Evolutionary conservation across 1,140 invertebrate genomes (phyloP).

Genomic region (Nasonia longicornis): DNA sequence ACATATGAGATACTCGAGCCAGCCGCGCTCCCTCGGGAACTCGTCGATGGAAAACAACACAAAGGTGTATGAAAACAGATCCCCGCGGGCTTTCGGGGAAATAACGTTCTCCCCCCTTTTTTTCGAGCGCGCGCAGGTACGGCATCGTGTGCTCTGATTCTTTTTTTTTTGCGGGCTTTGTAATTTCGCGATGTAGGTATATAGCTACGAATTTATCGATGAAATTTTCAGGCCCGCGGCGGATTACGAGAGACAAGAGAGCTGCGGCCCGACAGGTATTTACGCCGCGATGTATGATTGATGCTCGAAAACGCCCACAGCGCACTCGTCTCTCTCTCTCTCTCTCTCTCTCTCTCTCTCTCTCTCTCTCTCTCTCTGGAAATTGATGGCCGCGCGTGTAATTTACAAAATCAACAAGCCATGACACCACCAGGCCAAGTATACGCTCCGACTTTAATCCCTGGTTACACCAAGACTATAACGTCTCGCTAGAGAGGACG

Average conservation of each 20-base stretch:
- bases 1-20: slow-evolving; percentile 58
- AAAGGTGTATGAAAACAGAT: slow-evolving; percentile 60
- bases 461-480: not conserved
- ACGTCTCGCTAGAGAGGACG: no score
- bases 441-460: not conserved
- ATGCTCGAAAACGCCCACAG: slow-evolving; percentile 63
- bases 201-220: no score
- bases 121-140: not conserved
- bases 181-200: no score
- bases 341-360: no score
- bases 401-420: slow-evolving; percentile 67
- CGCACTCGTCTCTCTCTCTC: slow-evolving; percentile 47
- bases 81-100: slow-evolving; percentile 51
- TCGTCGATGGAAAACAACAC: slow-evolving; percentile 56
- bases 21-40: slow-evolving; percentile 62
- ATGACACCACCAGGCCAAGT: slow-evolving; percentile 52
- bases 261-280: not conserved
- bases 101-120: slow-evolving; percentile 25
- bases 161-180: no score
- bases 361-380: slow-evolving; percentile 1
- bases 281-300: slow-evolving; percentile 59
- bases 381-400: slow-evolving; percentile 63
- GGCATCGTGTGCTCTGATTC: no score
- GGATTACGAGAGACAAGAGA: not conserved
- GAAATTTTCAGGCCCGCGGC: not conserved